These are phyloP conservation scores for Plagodis pulveraria DNA, from an alignment of 2,888 invertebrate species.

Conservation along the genomic window DNA sequence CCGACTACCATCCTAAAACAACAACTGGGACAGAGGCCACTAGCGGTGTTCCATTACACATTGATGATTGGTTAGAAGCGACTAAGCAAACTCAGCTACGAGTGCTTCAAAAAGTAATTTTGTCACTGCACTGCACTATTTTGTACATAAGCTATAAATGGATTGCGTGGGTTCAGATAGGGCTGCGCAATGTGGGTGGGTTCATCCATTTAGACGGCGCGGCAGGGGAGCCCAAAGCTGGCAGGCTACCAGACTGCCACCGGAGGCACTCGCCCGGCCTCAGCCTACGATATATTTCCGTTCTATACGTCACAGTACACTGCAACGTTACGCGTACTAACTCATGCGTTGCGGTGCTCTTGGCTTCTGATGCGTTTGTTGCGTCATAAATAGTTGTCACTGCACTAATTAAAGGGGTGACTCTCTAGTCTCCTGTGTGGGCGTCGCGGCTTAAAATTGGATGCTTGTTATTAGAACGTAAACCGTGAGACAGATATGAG, in stretches of 20 bases:
- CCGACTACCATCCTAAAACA: too few species aligned
- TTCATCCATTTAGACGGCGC: neutral
- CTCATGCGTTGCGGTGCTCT: conserved; percentile 49
- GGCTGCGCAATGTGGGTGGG: neutral
- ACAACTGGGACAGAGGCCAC: too few species aligned
- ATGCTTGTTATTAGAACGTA: conserved; percentile 11
- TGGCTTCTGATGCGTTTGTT: conserved; percentile 60
- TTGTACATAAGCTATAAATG: conserved; percentile 3
- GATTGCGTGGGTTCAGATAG: conserved; percentile 7
- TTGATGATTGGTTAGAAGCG: too few species aligned
- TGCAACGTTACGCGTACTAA: conserved; percentile 40
- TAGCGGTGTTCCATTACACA: too few species aligned
- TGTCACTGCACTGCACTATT: neutral
- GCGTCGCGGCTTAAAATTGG: conserved; percentile 21
- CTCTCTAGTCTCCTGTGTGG: conserved; percentile 29
- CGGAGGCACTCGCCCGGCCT: conserved; percentile 59
- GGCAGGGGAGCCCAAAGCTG: conserved; percentile 14
- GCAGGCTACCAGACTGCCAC: conserved; percentile 28
- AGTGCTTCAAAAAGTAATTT: too few species aligned
- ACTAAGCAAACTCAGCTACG: too few species aligned
- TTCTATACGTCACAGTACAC: conserved; percentile 56
- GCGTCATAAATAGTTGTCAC: conserved; percentile 60
- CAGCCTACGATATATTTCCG: conserved; percentile 62
- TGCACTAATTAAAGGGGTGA: conserved; percentile 54
- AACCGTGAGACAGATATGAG: neutral